These are phyloP conservation scores for Hippocampus guttulatus DNA, from an alignment of 2,113 vertebrate genomes.

Conservation along the genomic window DNA sequence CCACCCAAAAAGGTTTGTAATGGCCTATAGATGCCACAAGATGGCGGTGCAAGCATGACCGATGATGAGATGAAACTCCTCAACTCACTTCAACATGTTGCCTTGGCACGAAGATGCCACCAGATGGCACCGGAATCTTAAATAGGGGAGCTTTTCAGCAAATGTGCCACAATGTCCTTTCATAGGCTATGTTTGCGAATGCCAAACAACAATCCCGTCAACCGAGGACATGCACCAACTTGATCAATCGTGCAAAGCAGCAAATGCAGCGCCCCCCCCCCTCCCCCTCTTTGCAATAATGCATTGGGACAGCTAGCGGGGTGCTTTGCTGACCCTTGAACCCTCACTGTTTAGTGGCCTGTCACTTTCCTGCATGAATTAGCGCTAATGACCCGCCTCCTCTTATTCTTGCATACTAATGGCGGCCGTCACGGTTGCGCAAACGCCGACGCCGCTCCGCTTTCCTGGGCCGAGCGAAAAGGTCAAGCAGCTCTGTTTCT, in stretches of 20 bases:
- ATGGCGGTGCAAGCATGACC: no score
- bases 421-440: slow-evolving; percentile 52
- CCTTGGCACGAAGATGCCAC: no score
- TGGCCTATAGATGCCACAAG: no score
- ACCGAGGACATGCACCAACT: slow-evolving; percentile 12
- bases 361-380: slow-evolving; percentile 74
- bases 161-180: no score
- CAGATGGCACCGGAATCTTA: no score
- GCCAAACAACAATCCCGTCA: no score
- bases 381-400: slow-evolving; percentile 65
- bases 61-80: no score
- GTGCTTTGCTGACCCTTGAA: slow-evolving; percentile 54
- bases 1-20: no score
- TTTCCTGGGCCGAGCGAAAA: slow-evolving; percentile 60
- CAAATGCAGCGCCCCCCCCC: slow-evolving; percentile 17
- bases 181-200: no score
- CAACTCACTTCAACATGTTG: no score
- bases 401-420: slow-evolving; percentile 71
- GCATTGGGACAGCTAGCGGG: slow-evolving; percentile 58
- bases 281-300: slow-evolving; percentile 50
- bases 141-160: no score
- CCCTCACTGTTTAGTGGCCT: slow-evolving; percentile 61
- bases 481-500: slow-evolving; percentile 71
- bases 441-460: slow-evolving; percentile 52
- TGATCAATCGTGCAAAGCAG: slow-evolving; percentile 5